These are phyloP conservation scores for Cromileptes altivelis DNA, from an alignment of 2,113 vertebrate species.

Conservation along the genomic window DNA sequence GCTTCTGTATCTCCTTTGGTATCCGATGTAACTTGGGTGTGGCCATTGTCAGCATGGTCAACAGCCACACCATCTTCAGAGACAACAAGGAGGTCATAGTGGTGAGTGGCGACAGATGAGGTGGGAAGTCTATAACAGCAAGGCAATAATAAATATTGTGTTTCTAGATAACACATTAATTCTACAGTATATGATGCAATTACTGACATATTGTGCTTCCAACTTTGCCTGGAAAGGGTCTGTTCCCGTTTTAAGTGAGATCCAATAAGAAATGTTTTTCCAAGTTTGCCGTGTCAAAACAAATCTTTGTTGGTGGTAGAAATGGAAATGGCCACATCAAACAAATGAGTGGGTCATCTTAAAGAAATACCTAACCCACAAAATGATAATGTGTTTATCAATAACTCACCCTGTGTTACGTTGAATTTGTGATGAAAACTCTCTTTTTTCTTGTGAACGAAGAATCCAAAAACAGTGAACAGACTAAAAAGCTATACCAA, in stretches of 20 bases:
- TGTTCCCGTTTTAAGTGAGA: not conserved
- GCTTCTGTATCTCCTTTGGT: slow-evolving; percentile 95
- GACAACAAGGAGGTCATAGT: slow-evolving; percentile 88
- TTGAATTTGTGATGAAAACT: no score
- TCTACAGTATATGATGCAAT: not conserved
- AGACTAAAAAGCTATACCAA: no score
- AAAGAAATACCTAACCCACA: no score
- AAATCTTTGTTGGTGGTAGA: not conserved
- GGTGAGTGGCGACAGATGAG: slow-evolving; percentile 76
- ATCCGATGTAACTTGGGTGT: slow-evolving; percentile 95
- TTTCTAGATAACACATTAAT: not conserved
- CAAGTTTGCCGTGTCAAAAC: not conserved
- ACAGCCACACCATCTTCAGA: slow-evolving; percentile 89
- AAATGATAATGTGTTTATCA: no score
- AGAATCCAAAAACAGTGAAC: no score
- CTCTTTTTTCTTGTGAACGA: no score
- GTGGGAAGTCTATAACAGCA: not conserved
- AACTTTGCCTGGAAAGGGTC: not conserved
- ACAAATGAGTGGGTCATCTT: not conserved
- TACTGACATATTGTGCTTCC: not conserved
- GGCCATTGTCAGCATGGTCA: slow-evolving; percentile 96
- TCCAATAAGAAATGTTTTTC: not conserved
- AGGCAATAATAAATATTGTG: not conserved
- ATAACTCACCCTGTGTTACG: no score
- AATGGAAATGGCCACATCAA: not conserved